Evolutionary conservation across 2,797 vertebrate genomes (phyloP).

Genomic region (Hypotaenidia okinawae): DNA sequence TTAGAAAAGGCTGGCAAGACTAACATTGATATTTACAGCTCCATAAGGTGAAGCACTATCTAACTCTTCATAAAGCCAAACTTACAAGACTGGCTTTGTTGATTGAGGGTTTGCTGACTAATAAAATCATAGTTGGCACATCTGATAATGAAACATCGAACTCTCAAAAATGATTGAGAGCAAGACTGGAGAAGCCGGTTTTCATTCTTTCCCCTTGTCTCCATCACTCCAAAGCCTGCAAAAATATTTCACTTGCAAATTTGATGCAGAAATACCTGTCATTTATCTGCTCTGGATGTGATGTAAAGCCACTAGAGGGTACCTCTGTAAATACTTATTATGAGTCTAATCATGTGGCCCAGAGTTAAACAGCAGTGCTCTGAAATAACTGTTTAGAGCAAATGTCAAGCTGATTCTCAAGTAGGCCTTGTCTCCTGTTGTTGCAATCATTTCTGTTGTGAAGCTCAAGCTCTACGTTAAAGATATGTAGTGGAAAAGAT

Average conservation of each 20-base stretch:
- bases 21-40: neutral
- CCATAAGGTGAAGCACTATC: neutral
- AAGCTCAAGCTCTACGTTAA: neutral
- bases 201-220: neutral
- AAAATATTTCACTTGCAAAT: neutral
- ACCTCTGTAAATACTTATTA: neutral
- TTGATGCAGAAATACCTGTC: neutral
- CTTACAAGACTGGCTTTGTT: neutral
- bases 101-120: neutral
- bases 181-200: neutral
- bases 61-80: neutral
- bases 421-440: neutral
- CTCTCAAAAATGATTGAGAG: neutral
- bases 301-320: neutral
- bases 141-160: neutral
- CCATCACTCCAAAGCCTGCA: neutral
- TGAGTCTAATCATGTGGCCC: neutral
- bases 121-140: neutral
- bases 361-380: neutral
- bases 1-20: neutral
- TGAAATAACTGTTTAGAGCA: slow-evolving; percentile 4
- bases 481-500: neutral
- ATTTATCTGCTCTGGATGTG: neutral
- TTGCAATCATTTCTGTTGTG: neutral
- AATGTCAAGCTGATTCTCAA: slow-evolving; percentile 17